These are phyloP conservation scores for Oriolus oriolus DNA, from an alignment of 2,113 vertebrate genomes.

Conservation along the genomic window DNA sequence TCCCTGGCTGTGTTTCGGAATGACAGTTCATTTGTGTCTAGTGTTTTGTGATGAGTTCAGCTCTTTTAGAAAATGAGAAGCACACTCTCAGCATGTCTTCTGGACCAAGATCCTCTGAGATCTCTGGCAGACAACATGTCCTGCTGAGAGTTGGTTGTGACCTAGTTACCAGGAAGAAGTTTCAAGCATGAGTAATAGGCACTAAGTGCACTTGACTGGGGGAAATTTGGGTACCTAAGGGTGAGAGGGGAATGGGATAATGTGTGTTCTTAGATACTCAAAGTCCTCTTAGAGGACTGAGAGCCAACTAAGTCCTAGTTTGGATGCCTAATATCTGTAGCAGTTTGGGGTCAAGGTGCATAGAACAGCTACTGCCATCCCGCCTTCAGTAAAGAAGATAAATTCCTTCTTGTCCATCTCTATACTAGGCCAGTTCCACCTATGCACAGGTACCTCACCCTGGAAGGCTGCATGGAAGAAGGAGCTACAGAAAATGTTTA, in stretches of 20 bases:
- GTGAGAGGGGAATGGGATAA: background rate
- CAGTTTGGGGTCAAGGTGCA: background rate
- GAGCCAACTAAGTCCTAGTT: background rate
- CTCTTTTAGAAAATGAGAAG: background rate
- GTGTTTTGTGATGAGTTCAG: background rate
- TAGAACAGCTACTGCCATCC: background rate
- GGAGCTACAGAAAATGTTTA: background rate
- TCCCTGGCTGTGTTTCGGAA: background rate
- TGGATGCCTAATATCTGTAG: background rate
- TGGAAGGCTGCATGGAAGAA: background rate
- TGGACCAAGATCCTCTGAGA: background rate
- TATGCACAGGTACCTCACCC: background rate
- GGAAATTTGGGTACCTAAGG: background rate
- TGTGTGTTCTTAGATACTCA: background rate
- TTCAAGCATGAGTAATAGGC: background rate
- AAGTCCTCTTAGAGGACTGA: background rate
- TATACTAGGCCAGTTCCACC: background rate
- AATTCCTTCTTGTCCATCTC: background rate
- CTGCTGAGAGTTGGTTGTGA: background rate
- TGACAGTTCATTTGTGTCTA: background rate
- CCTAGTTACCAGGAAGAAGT: background rate
- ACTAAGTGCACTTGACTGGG: background rate
- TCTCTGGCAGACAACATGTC: background rate
- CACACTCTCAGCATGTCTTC: background rate
- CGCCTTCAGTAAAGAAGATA: background rate